phyloP scores from a whole-genome alignment of 2,797 vertebrate genomes.

The Limosa lapponica region DNA sequence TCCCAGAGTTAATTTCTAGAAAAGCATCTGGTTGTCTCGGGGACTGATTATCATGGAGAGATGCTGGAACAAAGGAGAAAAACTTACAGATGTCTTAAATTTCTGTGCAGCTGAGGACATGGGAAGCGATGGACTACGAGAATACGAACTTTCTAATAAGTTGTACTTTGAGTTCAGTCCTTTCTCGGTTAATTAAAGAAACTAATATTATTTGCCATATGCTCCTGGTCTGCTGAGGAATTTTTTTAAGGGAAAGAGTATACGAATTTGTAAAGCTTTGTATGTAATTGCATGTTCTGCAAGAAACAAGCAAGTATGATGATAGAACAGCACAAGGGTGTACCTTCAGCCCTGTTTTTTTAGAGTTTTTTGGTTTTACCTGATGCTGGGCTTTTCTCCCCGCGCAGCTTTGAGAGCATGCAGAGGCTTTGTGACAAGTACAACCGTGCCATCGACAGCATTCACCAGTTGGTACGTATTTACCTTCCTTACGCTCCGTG shows the following conservation, averaged over 20 bases:
- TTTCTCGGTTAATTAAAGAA: neutral
- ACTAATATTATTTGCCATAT: neutral
- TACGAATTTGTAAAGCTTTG: neutral
- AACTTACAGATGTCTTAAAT: neutral
- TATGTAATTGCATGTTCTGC: neutral
- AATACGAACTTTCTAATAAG: neutral
- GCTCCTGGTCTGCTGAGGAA: neutral
- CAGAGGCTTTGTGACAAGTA: slow-evolving; percentile 99
- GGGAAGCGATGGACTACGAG: neutral
- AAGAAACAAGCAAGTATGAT: neutral
- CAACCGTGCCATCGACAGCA: slow-evolving; percentile 99
- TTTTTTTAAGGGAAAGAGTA: neutral
- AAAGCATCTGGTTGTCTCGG: neutral
- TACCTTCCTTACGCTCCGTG: accelerated
- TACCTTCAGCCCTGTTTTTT: neutral
- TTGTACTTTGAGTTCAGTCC: neutral
- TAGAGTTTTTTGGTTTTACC: neutral
- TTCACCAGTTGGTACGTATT: slow-evolving; percentile 93
- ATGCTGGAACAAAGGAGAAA: neutral
- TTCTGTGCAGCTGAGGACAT: neutral
- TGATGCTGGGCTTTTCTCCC: neutral
- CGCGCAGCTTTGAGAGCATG: slow-evolving; percentile 96
- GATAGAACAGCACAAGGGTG: neutral
- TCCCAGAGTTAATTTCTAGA: neutral
- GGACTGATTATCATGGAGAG: neutral